These are phyloP conservation scores for Fragum fragum DNA, from an alignment of 2,888 invertebrate species.

Conservation along the genomic window DNA sequence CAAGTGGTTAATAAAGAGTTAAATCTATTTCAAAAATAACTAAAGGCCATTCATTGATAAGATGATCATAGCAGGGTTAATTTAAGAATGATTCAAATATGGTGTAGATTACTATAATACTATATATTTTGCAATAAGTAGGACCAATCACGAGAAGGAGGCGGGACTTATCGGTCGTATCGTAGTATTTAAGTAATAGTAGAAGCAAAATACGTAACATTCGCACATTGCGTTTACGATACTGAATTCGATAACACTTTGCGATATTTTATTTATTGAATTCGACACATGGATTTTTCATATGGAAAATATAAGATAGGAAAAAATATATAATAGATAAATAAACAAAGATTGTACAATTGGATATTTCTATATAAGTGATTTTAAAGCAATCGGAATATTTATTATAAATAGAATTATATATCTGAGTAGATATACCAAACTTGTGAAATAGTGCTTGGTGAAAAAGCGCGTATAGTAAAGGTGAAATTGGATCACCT, in stretches of 20 bases:
- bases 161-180: background rate
- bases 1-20: too few relatives aligned
- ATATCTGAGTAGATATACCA: too few relatives aligned
- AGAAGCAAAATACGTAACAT: slow-evolving; percentile 4
- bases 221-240: background rate
- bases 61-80: background rate
- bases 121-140: background rate
- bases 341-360: background rate
- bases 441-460: too few relatives aligned
- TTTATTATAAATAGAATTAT: too few relatives aligned
- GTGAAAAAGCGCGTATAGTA: background rate
- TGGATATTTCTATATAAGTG: background rate
- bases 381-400: too few relatives aligned
- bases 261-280: background rate
- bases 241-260: background rate
- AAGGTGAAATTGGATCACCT: background rate
- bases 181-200: background rate
- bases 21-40: too few relatives aligned
- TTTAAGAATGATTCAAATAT: background rate
- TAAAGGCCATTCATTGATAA: background rate
- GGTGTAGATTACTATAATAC: background rate
- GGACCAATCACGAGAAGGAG: background rate
- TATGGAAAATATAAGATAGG: background rate
- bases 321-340: background rate
- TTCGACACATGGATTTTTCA: background rate